phyloP scores from a whole-genome alignment of 2,797 vertebrate genomes.

The Propithecus deckenii region DNA sequence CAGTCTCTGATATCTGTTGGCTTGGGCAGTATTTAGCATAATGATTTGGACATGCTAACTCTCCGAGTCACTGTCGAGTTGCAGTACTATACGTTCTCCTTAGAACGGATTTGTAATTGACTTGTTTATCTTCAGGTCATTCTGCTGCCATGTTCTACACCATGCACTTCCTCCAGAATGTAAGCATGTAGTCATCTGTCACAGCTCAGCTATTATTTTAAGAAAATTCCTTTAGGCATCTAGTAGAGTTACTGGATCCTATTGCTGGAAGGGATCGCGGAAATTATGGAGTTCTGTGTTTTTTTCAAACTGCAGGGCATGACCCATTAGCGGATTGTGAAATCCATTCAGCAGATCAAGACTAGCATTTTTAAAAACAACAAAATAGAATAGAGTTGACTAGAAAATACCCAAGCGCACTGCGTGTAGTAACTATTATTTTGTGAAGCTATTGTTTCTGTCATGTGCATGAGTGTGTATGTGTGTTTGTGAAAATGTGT shows the following conservation, averaged over 20 bases:
- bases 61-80: background rate
- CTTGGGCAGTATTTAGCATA: background rate
- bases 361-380: conserved; percentile 60
- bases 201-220: conserved; percentile 56
- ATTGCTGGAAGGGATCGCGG: background rate
- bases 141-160: conserved; percentile 38
- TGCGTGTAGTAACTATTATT: background rate
- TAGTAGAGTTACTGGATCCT: conserved; percentile 50
- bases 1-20: background rate
- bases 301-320: conserved; percentile 38
- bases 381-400: conserved; percentile 26
- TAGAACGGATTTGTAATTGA: background rate
- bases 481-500: background rate
- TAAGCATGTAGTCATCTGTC: conserved; percentile 19
- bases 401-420: conserved; percentile 20
- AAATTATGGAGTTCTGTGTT: conserved; percentile 49
- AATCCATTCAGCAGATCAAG: conserved; percentile 61
- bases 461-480: background rate
- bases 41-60: background rate
- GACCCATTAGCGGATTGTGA: conserved; percentile 50
- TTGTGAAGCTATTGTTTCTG: conserved; percentile 38
- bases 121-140: conserved; percentile 48
- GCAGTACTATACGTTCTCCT: background rate
- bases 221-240: conserved; percentile 53
- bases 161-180: conserved; percentile 27